These are phyloP conservation scores for Marisa cornuarietis DNA, from an alignment of 1,140 invertebrate species.

Conservation along the genomic window DNA sequence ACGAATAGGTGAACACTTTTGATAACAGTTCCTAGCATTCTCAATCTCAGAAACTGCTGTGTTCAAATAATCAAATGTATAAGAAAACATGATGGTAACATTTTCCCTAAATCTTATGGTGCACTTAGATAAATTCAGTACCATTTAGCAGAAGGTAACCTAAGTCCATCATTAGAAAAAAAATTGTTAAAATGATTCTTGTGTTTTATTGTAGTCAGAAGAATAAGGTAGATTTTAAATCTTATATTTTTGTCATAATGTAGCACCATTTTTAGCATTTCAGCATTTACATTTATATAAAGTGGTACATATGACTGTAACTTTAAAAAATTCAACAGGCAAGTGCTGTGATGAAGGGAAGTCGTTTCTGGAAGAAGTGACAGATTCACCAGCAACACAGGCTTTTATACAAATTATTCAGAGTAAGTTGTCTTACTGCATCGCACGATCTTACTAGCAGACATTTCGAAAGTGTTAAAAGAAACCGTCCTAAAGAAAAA, in stretches of 20 bases:
- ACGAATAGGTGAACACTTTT: conserved; percentile 48
- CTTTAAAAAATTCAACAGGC: conserved; percentile 45
- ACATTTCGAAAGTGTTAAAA: no score
- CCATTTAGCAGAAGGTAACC: no score
- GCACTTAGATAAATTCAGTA: no score
- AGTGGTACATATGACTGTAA: background rate
- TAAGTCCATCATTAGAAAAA: background rate
- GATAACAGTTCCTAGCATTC: no score
- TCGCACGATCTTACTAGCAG: background rate
- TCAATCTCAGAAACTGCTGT: no score
- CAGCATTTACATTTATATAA: no score
- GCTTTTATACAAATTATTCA: conserved; percentile 45
- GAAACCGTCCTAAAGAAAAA: no score
- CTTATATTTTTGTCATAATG: background rate
- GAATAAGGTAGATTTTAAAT: background rate
- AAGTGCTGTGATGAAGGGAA: conserved; percentile 79
- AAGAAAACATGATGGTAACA: no score
- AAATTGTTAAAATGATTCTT: background rate
- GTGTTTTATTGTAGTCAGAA: no score
- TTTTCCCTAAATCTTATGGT: no score
- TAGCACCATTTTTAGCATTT: background rate
- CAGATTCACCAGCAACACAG: conserved; percentile 75
- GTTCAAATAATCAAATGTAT: no score
- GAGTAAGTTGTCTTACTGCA: background rate
- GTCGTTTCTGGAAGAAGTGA: conserved; percentile 75